phyloP scores from a whole-genome alignment of 1,140 invertebrate species.

The Pachypsylla venusta region DNA sequence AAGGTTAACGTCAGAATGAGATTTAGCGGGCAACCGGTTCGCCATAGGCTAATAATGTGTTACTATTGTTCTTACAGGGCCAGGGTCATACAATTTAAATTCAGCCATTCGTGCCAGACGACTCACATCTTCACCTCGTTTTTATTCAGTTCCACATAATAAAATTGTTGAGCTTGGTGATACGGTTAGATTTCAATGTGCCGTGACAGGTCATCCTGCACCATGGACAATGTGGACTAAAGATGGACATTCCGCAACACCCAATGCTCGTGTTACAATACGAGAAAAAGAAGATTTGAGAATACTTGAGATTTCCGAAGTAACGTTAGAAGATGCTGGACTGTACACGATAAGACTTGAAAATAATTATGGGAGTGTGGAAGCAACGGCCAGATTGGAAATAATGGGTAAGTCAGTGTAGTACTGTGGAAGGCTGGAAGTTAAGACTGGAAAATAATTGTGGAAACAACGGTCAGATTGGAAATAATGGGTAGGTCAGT shows the following conservation, averaged over 20 bases:
- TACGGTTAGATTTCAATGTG: slow-evolving; percentile 60
- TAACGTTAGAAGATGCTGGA: slow-evolving; percentile 60
- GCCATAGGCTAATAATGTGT: slow-evolving; percentile 28
- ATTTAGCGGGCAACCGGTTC: slow-evolving; percentile 23
- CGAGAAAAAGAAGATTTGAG: slow-evolving; percentile 58
- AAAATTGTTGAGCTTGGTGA: slow-evolving; percentile 68
- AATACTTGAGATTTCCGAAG: slow-evolving; percentile 59
- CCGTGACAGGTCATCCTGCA: slow-evolving; percentile 54
- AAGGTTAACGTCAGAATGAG: slow-evolving; percentile 14
- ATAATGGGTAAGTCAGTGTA: slow-evolving; percentile 44
- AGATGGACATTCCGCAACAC: slow-evolving; percentile 46
- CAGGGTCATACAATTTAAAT: slow-evolving; percentile 19
- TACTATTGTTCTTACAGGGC: slow-evolving; percentile 16
- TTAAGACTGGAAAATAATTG: slow-evolving; percentile 66
- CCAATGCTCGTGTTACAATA: slow-evolving; percentile 45
- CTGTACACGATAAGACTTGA: slow-evolving; percentile 63
- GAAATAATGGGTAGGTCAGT: slow-evolving; percentile 51
- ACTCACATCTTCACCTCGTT: slow-evolving; percentile 48
- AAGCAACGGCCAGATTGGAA: slow-evolving; percentile 62
- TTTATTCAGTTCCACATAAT: slow-evolving; percentile 75
- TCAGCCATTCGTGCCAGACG: not conserved
- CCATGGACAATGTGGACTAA: slow-evolving; percentile 72
- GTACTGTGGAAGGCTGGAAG: too few species aligned
- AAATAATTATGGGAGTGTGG: slow-evolving; percentile 64
- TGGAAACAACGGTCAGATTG: slow-evolving; percentile 59